Percentiles rank a stretch among this genome's conserved stretches.
phyloP scores from a whole-genome alignment of 2,113 vertebrate species.

The Empidonax alnorum region DNA sequence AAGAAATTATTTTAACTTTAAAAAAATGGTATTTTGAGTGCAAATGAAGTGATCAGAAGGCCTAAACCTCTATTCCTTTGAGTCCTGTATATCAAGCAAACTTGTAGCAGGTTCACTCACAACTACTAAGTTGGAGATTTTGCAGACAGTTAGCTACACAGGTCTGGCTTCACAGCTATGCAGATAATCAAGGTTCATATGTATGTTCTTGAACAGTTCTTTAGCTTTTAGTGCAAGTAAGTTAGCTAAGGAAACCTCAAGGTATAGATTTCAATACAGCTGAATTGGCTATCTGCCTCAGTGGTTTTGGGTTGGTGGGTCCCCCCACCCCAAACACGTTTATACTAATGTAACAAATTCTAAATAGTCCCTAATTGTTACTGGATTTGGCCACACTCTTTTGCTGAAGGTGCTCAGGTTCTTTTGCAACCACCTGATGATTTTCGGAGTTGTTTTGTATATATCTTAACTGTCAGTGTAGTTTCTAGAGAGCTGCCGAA shows the following conservation, averaged over 20 bases:
- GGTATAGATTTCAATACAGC: background rate
- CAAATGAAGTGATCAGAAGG: background rate
- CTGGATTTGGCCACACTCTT: background rate
- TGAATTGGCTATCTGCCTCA: background rate
- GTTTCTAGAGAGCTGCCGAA: background rate
- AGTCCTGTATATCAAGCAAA: background rate
- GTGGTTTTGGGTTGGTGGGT: background rate
- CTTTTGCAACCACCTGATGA: background rate
- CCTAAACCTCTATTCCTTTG: background rate
- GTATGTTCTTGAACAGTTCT: background rate
- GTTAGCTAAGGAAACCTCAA: background rate
- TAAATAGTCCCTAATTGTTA: background rate
- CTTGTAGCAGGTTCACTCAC: background rate
- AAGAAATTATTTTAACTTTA: conserved; percentile 2
- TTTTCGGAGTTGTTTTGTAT: background rate
- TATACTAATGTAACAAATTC: background rate
- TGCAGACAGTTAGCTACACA: fast-evolving
- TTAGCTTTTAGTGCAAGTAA: background rate
- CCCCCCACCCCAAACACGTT: background rate
- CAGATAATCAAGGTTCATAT: background rate
- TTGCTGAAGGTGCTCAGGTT: background rate
- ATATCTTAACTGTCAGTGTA: background rate
- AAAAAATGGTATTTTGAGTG: background rate
- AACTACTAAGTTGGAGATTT: background rate
- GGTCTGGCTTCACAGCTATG: background rate